These are phyloP conservation scores for Lanius collurio DNA, from an alignment of 2,113 vertebrate genomes.

Conservation along the genomic window DNA sequence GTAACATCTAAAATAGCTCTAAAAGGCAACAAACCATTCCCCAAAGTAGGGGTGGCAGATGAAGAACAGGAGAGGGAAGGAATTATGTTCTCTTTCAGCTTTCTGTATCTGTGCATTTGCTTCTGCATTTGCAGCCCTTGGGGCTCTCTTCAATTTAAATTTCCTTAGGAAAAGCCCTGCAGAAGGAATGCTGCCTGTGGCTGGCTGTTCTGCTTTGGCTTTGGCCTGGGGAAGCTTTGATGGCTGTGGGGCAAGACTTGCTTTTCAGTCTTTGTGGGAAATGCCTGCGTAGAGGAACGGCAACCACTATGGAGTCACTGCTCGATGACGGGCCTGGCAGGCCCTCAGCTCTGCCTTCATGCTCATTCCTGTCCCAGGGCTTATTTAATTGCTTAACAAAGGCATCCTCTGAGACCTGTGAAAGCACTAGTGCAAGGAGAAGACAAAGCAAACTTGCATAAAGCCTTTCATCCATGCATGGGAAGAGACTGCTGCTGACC, in stretches of 20 bases:
- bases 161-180: background rate
- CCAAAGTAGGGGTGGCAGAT: background rate
- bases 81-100: background rate
- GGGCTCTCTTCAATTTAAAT: background rate
- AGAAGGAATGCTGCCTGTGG: background rate
- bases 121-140: background rate
- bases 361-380: background rate
- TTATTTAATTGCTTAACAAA: background rate
- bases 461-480: background rate
- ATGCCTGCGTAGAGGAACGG: background rate
- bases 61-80: background rate
- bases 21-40: background rate
- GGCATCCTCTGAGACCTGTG: background rate
- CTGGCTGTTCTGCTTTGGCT: background rate
- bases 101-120: background rate
- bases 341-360: background rate
- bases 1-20: background rate
- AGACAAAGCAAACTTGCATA: background rate
- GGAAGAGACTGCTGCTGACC: background rate
- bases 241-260: fast-evolving
- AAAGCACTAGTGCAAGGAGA: background rate
- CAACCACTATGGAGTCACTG: background rate
- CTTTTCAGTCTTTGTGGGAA: background rate
- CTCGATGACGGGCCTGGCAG: background rate
- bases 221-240: background rate